Conservation (phyloP, 2,797 vertebrate species). For the Helostoma temminkii region DNA sequence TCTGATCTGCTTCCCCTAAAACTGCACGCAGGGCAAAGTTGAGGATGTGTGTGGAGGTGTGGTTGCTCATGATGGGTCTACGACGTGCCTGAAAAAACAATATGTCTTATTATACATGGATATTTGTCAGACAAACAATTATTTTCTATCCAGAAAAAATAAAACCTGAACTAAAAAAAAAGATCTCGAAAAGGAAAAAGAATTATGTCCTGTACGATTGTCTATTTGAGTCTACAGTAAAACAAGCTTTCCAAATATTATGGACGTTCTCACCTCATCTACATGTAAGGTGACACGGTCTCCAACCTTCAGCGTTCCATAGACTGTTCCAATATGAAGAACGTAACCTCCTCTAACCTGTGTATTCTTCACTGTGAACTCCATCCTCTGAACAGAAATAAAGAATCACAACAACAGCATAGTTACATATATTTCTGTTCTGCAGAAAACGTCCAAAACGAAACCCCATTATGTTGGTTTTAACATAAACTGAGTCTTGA, state of each 20-base stretch:
- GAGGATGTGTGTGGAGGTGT: slow-evolving; percentile 96
- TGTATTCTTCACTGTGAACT: slow-evolving; percentile 96
- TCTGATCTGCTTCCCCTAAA: slow-evolving; percentile 95
- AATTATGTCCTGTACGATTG: not conserved
- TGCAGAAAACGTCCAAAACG: not conserved
- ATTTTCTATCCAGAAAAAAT: not conserved
- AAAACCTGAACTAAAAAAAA: too few species aligned
- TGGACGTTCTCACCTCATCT: slow-evolving; percentile 87
- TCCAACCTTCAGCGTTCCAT: slow-evolving; percentile 91
- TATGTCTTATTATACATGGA: not conserved
- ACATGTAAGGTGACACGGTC: slow-evolving; percentile 89
- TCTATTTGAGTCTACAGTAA: not conserved
- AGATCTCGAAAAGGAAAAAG: too few species aligned
- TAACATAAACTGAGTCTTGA: too few species aligned
- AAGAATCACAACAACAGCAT: not conserved
- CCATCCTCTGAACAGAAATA: slow-evolving; percentile 87
- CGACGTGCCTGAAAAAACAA: slow-evolving; percentile 86
- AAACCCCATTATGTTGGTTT: too few species aligned
- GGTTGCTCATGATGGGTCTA: slow-evolving; percentile 96
- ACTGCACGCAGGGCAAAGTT: slow-evolving; percentile 94
- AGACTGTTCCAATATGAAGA: slow-evolving; percentile 92
- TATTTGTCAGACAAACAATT: not conserved
- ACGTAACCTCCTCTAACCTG: slow-evolving; percentile 97
- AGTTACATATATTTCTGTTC: not conserved
- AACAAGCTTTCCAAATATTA: too few species aligned